Percentiles rank a stretch among this genome's conserved stretches.
phyloP scores from a whole-genome alignment of 2,113 vertebrate species.

The Ahaetulla prasina region DNA sequence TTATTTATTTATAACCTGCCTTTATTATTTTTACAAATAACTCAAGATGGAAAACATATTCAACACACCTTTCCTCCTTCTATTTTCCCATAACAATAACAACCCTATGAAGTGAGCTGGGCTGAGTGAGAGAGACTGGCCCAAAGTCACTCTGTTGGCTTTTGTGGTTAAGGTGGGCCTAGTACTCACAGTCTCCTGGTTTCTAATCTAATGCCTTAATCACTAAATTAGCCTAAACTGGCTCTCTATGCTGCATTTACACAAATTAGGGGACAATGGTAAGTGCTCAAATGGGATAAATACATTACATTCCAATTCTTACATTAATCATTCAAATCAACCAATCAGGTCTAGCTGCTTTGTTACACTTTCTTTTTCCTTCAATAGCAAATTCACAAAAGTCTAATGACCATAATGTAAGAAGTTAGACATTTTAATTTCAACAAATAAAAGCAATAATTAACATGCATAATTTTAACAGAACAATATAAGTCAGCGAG shows the following conservation, averaged over 20 bases:
- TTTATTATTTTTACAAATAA: neutral
- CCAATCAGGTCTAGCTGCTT: neutral
- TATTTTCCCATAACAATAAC: neutral
- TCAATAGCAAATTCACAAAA: neutral
- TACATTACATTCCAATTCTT: neutral
- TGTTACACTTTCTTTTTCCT: neutral
- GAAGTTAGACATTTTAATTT: neutral
- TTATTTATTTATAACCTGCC: neutral
- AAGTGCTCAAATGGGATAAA: neutral
- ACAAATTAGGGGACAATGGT: neutral
- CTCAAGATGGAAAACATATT: neutral
- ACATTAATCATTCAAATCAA: neutral
- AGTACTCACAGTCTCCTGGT: neutral
- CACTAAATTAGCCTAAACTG: neutral
- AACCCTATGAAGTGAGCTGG: neutral
- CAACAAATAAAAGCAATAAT: neutral
- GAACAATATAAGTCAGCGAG: neutral
- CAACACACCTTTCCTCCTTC: neutral
- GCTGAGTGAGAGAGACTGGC: neutral
- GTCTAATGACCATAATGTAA: neutral
- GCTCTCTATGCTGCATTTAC: neutral
- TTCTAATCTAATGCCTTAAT: neutral
- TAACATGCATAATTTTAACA: neutral
- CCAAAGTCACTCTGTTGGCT: neutral
- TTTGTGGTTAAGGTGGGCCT: neutral